A percentile compares a stretch with the other conserved stretches of the same genome.
These are phyloP conservation scores for Julus scandinavius DNA, from an alignment of 2,888 invertebrate species.

Conservation along the genomic window DNA sequence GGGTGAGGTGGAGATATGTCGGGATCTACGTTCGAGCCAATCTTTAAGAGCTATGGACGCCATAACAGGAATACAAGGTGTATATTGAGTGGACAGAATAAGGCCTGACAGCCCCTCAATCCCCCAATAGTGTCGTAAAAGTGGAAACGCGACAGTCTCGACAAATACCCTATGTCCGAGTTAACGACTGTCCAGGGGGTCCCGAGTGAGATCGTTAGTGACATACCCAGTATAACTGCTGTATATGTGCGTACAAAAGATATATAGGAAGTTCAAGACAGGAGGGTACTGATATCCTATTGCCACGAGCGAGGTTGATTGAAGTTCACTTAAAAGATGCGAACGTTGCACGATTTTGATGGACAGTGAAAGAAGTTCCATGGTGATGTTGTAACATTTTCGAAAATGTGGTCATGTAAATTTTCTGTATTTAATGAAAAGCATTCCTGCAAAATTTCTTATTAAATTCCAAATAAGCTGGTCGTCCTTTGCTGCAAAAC, in stretches of 20 bases:
- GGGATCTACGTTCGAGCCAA: not conserved
- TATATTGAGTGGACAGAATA: not conserved
- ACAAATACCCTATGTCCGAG: constrained; percentile 1
- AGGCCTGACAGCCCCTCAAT: not conserved
- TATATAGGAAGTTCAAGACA: not conserved
- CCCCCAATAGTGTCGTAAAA: constrained; percentile 1
- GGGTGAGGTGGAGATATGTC: not conserved
- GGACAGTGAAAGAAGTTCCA: too few species aligned
- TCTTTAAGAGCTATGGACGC: not conserved
- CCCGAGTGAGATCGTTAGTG: not conserved
- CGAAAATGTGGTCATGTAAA: too few species aligned
- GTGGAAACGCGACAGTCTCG: not conserved
- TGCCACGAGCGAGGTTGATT: not conserved
- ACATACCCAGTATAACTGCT: not conserved
- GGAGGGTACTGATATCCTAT: not conserved
- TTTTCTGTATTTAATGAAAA: too few species aligned
- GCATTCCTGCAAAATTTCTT: too few species aligned
- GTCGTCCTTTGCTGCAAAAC: too few species aligned
- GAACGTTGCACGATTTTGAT: too few species aligned
- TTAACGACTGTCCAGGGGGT: not conserved
- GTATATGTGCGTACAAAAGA: not conserved
- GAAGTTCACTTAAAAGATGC: not conserved
- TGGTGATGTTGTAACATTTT: too few species aligned
- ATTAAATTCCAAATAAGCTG: too few species aligned
- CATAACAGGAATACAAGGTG: constrained; percentile 1